Evolutionary conservation across 2,888 invertebrate species (phyloP).

Genomic region (Standfussiana lucernea): DNA sequence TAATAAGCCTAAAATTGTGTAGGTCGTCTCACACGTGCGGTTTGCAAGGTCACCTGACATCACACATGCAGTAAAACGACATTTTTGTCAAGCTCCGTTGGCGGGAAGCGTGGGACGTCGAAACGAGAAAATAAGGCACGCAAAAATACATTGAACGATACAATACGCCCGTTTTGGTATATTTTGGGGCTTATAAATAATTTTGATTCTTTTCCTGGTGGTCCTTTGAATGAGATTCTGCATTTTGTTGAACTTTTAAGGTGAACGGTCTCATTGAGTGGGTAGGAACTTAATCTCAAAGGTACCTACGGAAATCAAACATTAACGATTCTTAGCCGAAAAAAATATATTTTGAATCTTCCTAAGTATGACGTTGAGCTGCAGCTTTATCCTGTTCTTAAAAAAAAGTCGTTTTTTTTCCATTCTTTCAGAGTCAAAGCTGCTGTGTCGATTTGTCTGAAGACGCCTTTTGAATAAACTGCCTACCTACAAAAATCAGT

Average conservation of each 20-base stretch:
- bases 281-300: constrained; percentile 28
- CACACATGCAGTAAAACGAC: constrained; percentile 72
- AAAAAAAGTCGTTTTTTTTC: too few species aligned
- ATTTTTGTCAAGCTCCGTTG: constrained; percentile 67
- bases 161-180: constrained; percentile 58
- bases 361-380: neutral
- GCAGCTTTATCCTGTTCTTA: neutral
- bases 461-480: neutral
- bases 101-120: constrained; percentile 69
- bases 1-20: constrained; percentile 64
- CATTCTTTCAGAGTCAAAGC: neutral
- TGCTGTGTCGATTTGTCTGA: neutral
- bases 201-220: constrained; percentile 63
- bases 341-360: neutral
- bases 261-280: constrained; percentile 36
- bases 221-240: constrained; percentile 52
- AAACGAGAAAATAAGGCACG: constrained; percentile 59
- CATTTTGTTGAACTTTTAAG: constrained; percentile 49
- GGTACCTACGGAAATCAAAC: neutral
- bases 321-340: neutral
- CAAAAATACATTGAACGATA: constrained; percentile 60
- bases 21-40: constrained; percentile 63
- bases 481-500: neutral
- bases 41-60: constrained; percentile 71
- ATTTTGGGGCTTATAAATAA: constrained; percentile 59